A percentile compares a stretch with the other conserved stretches of the same genome.
Conservation (phyloP, 2,113 vertebrate species). For the Numenius arquata region DNA sequence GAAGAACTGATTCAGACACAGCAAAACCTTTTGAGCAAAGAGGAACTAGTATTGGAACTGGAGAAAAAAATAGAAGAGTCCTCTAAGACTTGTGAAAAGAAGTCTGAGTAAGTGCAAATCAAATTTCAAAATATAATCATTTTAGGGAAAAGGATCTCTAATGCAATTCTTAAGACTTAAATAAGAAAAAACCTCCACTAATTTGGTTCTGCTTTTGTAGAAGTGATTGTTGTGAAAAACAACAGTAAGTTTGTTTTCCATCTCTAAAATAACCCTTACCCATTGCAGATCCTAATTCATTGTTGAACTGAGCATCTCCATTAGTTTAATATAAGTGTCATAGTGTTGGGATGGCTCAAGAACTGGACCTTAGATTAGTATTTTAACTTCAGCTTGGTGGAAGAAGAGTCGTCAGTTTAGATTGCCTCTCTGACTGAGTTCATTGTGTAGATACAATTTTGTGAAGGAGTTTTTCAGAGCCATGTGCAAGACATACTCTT, state of each 20-base stretch:
- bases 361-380: background rate
- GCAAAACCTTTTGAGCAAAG: conserved; percentile 87
- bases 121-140: background rate
- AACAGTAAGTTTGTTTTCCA: background rate
- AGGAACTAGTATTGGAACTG: conserved; percentile 84
- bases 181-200: background rate
- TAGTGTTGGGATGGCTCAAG: background rate
- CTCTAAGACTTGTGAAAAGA: conserved; percentile 82
- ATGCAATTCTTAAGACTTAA: background rate
- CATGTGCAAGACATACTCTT: background rate
- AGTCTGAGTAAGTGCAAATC: conserved; percentile 86
- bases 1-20: conserved; percentile 89
- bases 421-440: background rate
- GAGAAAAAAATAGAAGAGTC: conserved; percentile 89
- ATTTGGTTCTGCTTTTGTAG: background rate
- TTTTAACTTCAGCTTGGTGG: background rate
- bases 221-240: background rate
- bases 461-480: background rate
- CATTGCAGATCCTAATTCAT: background rate
- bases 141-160: background rate
- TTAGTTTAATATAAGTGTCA: background rate
- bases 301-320: background rate
- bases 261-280: background rate
- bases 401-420: background rate
- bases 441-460: background rate